Base-by-base conservation (phyloP, 2,888 invertebrate species). In the Chelonus formosanus region DNA sequence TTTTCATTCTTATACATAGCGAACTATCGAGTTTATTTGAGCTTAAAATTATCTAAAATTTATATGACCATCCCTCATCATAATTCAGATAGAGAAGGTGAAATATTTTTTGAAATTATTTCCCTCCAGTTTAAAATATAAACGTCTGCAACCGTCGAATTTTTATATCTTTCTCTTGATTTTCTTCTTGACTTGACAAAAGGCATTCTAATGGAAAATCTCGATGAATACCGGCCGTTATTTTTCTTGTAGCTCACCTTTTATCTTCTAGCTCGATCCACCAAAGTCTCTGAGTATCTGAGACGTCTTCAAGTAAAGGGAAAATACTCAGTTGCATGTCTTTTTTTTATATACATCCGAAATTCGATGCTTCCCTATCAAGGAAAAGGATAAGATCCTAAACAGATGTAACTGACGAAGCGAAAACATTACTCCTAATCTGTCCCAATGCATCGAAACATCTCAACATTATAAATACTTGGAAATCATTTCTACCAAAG, bases 291-390 rank as follows among this genome's bases (percentile, higher is more conserved):
- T 20, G 20, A 20, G 47, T 45, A 47, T 58, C 53, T 43, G 40
- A 50, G 61, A 61, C 61, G 53, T 61, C 61, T 52, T 53, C 53
- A 40, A 52, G 70, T 67, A 65, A 65, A 69, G 20, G 40, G 48
- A 35, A n/a, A 57, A 45, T 62, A 69, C 73, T 67, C 62, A 74
- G 76, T 78, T 76, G 20, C 20, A 78, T 78, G 77, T 78, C n/a
- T n/a, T 78, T 79, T 78, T 75, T 74, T 76, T 74, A 40, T 40
- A 40, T 40, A 71, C 74, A 74, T 74, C 71, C 72, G 71, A 71
- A 71, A 73, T 71, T 73, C 69, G 67, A 67, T 67, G 62, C 62
- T 69, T 70, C 67, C 67, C 68, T 65, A 47, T 68, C 52, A 45
- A 62, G 48, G 60, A 56, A 40, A 40, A 40, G 6, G 35, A 55